Percentiles rank a stretch among this genome's conserved stretches.
These are phyloP conservation scores for Dorcus parallelipipedus DNA, from an alignment of 2,888 invertebrate species.

Conservation along the genomic window DNA sequence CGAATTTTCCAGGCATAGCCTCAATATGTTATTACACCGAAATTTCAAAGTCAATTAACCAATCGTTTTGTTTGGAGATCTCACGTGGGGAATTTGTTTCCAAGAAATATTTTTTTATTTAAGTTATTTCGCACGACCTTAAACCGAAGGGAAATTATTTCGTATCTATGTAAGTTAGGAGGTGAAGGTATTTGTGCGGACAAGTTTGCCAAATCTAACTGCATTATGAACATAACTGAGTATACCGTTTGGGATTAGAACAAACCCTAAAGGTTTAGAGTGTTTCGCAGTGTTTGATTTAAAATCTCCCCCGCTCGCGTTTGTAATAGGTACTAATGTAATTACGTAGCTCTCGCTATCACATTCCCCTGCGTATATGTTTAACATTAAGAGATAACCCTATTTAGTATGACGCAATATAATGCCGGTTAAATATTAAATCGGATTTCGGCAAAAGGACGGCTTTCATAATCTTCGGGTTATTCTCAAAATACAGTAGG, in stretches of 20 bases:
- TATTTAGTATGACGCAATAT: conserved; percentile 12
- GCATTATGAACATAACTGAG: conserved; percentile 9
- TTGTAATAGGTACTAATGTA: conserved; percentile 24
- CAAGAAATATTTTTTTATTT: not conserved
- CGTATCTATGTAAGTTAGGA: not conserved
- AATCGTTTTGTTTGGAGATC: too few species aligned
- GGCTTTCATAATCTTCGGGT: too few species aligned
- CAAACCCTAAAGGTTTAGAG: conserved; percentile 21
- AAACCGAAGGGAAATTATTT: not conserved
- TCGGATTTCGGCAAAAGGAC: too few species aligned
- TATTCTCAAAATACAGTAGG: too few species aligned
- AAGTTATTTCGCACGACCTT: not conserved
- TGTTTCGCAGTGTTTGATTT: conserved; percentile 24
- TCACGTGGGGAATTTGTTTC: too few species aligned
- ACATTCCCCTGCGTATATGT: conserved; percentile 28
- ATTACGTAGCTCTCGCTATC: conserved; percentile 25
- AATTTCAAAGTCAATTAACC: too few species aligned
- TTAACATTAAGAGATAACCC: conserved; percentile 29
- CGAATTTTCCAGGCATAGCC: too few species aligned
- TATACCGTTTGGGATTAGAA: conserved; percentile 19
- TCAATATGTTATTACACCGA: too few species aligned
- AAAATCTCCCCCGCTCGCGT: conserved; percentile 25
- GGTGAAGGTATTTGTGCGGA: not conserved
- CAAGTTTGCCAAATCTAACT: conserved; percentile 4
- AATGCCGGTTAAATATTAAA: too few species aligned